Evolutionary conservation across 2,888 invertebrate species (phyloP).

Genomic region (Agrotis exclamationis): DNA sequence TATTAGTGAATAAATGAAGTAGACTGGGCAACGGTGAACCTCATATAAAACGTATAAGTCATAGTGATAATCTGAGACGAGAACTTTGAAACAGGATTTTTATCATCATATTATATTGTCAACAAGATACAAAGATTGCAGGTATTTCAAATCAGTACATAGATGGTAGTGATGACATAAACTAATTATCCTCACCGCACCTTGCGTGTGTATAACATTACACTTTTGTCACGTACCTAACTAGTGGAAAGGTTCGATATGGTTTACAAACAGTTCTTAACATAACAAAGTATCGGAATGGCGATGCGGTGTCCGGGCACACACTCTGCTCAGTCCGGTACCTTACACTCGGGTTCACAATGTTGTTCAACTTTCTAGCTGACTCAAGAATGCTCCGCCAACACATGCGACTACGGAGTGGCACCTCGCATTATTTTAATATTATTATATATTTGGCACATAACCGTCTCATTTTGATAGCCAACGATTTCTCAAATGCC

Average conservation of each 20-base stretch:
- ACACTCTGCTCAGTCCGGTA: background rate
- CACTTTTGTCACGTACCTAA: constrained; percentile 20
- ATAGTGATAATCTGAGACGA: constrained; percentile 9
- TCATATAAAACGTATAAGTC: background rate
- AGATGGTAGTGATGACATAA: constrained; percentile 14
- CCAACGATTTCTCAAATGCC: constrained; percentile 63
- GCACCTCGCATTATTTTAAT: constrained; percentile 40
- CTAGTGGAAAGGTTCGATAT: constrained; percentile 8
- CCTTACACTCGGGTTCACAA: constrained; percentile 12
- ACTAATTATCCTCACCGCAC: constrained; percentile 8
- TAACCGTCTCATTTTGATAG: constrained; percentile 58
- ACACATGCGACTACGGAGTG: constrained; percentile 17
- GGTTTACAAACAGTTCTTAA: constrained; percentile 38
- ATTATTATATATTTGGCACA: constrained; percentile 70
- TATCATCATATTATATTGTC: constrained; percentile 12
- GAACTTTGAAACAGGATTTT: background rate
- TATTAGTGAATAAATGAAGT: constrained; percentile 31
- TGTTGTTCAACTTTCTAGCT: constrained; percentile 9
- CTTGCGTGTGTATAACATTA: constrained; percentile 14
- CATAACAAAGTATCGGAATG: constrained; percentile 15
- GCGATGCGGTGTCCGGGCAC: background rate
- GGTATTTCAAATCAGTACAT: constrained; percentile 25
- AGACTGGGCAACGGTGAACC: background rate
- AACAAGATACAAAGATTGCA: constrained; percentile 9
- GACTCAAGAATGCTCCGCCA: constrained; percentile 19